Evolutionary conservation across 1,140 invertebrate species (phyloP), one percentile per base, ranked within the genome.

Genomic region (Lasioglossum albipes): DNA sequence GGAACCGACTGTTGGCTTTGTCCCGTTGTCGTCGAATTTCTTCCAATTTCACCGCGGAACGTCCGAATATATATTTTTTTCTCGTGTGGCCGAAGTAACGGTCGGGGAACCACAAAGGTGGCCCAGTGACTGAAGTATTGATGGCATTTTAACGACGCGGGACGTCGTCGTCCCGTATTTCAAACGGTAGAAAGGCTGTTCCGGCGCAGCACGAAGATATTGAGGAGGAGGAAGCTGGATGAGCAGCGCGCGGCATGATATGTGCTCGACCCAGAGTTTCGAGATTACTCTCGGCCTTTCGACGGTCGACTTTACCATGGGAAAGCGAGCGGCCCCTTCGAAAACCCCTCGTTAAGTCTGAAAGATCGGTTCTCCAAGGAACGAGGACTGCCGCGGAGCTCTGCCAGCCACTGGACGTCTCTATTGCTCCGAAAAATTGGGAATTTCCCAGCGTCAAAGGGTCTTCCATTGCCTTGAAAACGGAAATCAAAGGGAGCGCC

Each of bases 81-180:
- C 12, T 7, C 12, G 7, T 4, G 22, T 7, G 57, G 41, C 18
- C 41, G 52, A 36, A 66, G 41, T 59, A 45, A 65, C 10, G 13
- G 10, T 13, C 18, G 9, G 20, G 16, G 18, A 59, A 78, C 31
- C 57, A 62, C 68, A 72, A 81, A 64, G 36, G 6, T 1, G n/a
- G 22, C 36, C 45, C 54, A 1, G 20, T 4, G 68, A 61, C 66
- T 62, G 41, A 67, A 69, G 80, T 82, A 78, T 78, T 71, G 80
- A 78, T 77, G 83, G 59, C 59, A 82, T 82, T 84, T 82, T 84
- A 84, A 82, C 70, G 75, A 78, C 65, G 52, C 52, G 27, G 61
- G 49, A 77, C 64, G 74, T 52, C 41, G 41, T 49, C 27, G 27
- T 27, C 27, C 67, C 79, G 74, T 74, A 72, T 82, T 74, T 84